Conservation (phyloP, 2,797 vertebrate genomes). For the Crenuchus spilurus region DNA sequence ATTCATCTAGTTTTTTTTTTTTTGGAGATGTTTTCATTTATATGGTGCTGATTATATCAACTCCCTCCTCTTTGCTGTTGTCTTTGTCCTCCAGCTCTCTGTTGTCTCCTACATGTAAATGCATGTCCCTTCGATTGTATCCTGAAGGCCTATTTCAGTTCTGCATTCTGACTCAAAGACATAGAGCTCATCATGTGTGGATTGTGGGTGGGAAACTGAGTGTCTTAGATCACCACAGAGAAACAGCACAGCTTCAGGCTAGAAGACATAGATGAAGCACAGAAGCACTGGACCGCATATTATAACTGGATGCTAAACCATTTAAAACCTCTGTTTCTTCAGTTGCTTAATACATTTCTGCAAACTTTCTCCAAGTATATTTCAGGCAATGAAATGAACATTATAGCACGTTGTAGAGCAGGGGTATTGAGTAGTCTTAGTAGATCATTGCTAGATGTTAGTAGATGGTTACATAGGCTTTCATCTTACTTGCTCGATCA, state of each 20-base stretch:
- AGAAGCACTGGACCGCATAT: background rate
- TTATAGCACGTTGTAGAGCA: background rate
- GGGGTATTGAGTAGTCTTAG: background rate
- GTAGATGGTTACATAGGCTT: background rate
- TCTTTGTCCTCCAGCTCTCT: background rate
- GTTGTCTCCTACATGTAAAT: background rate
- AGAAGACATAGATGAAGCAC: background rate
- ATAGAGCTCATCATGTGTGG: conserved; percentile 6
- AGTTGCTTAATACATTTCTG: too few relatives aligned
- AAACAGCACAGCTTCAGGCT: background rate
- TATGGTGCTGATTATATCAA: background rate
- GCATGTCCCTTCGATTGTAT: background rate
- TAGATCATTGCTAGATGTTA: background rate
- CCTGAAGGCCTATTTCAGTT: background rate
- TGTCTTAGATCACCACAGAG: background rate
- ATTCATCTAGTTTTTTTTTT: background rate
- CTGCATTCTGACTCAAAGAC: background rate
- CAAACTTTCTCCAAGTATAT: too few relatives aligned
- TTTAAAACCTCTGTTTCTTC: background rate
- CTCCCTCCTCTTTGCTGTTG: background rate
- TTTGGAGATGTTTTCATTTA: background rate
- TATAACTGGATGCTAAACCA: background rate
- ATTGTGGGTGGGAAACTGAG: background rate
- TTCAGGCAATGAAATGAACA: background rate
- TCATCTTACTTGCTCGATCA: background rate